Base-by-base conservation (phyloP, 1,140 invertebrate species). In the Heliconius hewitsoni region DNA sequence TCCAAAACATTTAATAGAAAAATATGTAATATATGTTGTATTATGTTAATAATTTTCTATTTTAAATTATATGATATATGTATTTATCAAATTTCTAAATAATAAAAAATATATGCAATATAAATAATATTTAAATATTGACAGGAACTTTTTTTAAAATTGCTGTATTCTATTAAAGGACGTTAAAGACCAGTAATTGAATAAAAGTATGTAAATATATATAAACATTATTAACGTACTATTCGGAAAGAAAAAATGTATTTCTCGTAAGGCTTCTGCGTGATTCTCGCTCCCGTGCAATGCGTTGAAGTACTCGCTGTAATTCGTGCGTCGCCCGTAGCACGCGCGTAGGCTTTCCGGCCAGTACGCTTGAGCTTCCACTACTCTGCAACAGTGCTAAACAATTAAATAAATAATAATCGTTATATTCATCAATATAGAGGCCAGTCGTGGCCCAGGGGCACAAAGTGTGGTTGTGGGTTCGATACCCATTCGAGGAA, bases 171-270 rank as follows among this genome's bases (percentile, higher is more conserved):
- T n/a, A 57, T 23, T n/a, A 16, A 19, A 55, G n/a, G 2, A n/a
- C 23, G 18, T 57, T 23, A 23, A 57, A 57, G 8, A n/a, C 19
- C 19, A 57, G 55, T 8, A 57, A 52, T 52, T 52, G 50, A 23
- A 13, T 13, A 42, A 42, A 42, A 23, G n/a, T 57, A n/a, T 23
- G 8, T n/a, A 30, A 37, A 30, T 19, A 71, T 27, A 16, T n/a
- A 70, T 37, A 72, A 3, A 39, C 39, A 72, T 1, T 37, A 74
- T 1, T 50, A 71, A 66, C 88, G 96, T 95, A 98, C 98, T 96
- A 82, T 97, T 95, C 4, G 98, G 97, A 91, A 98, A 98, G 88
- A 99, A 98, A 93, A 98, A 98, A 86, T 96, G 96, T 84, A 99
- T 98, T 94, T 99, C 98, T 60, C 96, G 95, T 52, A 97, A 94